phyloP scores from a whole-genome alignment of 2,888 invertebrate species.

The Dynastes tityus region DNA sequence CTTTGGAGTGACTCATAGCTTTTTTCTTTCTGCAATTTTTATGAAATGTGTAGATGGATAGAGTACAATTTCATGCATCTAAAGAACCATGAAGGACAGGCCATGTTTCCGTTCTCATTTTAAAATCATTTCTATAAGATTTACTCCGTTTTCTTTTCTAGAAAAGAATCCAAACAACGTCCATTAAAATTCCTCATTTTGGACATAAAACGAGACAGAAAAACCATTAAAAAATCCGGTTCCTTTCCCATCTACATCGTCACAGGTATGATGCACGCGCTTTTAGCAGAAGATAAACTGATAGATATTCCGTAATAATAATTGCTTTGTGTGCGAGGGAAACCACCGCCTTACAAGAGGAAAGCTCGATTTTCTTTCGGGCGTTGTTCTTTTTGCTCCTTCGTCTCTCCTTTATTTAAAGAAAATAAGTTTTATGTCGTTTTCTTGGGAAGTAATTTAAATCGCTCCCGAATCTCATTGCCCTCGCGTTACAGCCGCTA shows the following conservation, averaged over 20 bases:
- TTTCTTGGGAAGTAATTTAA: constrained; percentile 28
- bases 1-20: too few relatives aligned
- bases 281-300: constrained; percentile 1
- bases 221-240: neutral
- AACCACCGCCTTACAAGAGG: neutral
- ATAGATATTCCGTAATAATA: constrained; percentile 40
- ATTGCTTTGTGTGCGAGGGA: constrained; percentile 1
- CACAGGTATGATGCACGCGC: neutral
- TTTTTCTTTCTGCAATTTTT: too few relatives aligned
- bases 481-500: neutral
- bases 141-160: too few relatives aligned
- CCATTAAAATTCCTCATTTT: too few relatives aligned
- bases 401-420: constrained; percentile 29
- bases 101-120: too few relatives aligned
- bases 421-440: constrained; percentile 41
- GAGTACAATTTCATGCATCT: too few relatives aligned
- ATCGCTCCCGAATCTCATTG: constrained; percentile 17
- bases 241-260: neutral
- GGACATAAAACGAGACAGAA: neutral
- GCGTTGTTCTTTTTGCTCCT: constrained; percentile 18
- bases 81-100: too few relatives aligned
- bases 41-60: too few relatives aligned
- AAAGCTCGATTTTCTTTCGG: neutral
- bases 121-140: too few relatives aligned
- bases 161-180: too few relatives aligned